Evolutionary conservation across 1,140 invertebrate genomes (phyloP).

Genomic region (Patella vulgata): DNA sequence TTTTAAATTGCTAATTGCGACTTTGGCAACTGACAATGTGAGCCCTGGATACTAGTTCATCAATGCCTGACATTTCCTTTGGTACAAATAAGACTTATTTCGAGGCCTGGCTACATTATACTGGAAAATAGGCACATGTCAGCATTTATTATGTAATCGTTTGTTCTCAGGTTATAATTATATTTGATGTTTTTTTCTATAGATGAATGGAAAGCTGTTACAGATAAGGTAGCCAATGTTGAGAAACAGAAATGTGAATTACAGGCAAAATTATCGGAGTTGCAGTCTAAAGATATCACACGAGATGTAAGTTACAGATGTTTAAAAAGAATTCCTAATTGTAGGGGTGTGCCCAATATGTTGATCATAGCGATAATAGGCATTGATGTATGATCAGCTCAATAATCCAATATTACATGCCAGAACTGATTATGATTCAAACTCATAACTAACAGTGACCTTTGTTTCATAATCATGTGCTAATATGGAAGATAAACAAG

Average conservation of each 20-base stretch:
- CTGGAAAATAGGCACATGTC: too few relatives aligned
- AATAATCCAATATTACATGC: not conserved
- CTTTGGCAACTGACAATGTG: too few relatives aligned
- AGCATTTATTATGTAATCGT: too few relatives aligned
- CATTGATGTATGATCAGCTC: not conserved
- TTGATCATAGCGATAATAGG: not conserved
- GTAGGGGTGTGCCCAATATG: not conserved
- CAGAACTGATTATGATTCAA: not conserved
- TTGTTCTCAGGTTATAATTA: too few relatives aligned
- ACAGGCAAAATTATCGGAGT: constrained; percentile 80
- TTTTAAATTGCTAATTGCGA: too few relatives aligned
- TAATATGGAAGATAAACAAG: not conserved
- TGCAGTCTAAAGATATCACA: constrained; percentile 80
- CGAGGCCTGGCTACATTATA: too few relatives aligned
- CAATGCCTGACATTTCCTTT: too few relatives aligned
- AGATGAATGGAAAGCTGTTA: constrained; percentile 65
- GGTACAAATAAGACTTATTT: too few relatives aligned
- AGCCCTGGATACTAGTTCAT: too few relatives aligned
- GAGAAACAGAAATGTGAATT: constrained; percentile 80
- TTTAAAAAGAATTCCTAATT: not conserved
- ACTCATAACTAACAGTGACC: not conserved
- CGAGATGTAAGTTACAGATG: constrained; percentile 69
- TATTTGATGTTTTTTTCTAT: constrained; percentile 14
- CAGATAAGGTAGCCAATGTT: constrained; percentile 60
- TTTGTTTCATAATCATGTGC: not conserved